phyloP scores from a whole-genome alignment of 1,140 invertebrate species.

The Vanessa atalanta region DNA sequence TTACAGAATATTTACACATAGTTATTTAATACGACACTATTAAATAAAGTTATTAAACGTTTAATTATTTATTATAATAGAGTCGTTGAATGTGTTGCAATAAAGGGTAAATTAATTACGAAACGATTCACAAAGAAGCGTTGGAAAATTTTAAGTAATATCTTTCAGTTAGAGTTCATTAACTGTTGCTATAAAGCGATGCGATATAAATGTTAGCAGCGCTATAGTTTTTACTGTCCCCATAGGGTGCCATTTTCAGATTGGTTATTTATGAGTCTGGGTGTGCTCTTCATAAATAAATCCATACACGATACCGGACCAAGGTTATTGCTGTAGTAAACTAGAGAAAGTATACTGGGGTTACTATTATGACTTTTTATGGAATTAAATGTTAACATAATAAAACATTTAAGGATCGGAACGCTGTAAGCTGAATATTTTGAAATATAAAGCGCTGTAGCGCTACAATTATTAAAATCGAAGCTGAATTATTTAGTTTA shows the following conservation, averaged over 20 bases:
- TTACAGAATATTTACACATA: too few relatives aligned
- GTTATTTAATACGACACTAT: too few relatives aligned
- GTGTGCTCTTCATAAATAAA: conserved; percentile 68
- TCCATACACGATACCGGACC: conserved; percentile 48
- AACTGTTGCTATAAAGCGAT: conserved; percentile 12
- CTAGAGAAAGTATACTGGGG: conserved; percentile 2
- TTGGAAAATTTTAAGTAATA: not conserved
- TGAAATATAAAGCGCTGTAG: too few relatives aligned
- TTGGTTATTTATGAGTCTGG: conserved; percentile 64
- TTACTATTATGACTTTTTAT: not conserved
- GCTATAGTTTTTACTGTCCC: conserved; percentile 39
- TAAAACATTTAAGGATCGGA: too few relatives aligned
- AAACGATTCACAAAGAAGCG: too few relatives aligned
- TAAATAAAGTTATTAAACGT: too few relatives aligned
- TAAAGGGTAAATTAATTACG: too few relatives aligned
- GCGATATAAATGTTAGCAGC: conserved; percentile 21
- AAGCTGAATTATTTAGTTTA: too few relatives aligned
- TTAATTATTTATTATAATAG: too few relatives aligned
- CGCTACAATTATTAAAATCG: too few relatives aligned
- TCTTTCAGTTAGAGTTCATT: not conserved
- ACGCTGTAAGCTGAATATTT: too few relatives aligned
- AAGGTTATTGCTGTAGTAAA: conserved; percentile 22
- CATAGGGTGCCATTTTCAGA: conserved; percentile 55
- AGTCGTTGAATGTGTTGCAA: too few relatives aligned
- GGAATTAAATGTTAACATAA: not conserved